Evolutionary conservation across 1,140 invertebrate species (phyloP).

Genomic region (Drosophila gunungcola): DNA sequence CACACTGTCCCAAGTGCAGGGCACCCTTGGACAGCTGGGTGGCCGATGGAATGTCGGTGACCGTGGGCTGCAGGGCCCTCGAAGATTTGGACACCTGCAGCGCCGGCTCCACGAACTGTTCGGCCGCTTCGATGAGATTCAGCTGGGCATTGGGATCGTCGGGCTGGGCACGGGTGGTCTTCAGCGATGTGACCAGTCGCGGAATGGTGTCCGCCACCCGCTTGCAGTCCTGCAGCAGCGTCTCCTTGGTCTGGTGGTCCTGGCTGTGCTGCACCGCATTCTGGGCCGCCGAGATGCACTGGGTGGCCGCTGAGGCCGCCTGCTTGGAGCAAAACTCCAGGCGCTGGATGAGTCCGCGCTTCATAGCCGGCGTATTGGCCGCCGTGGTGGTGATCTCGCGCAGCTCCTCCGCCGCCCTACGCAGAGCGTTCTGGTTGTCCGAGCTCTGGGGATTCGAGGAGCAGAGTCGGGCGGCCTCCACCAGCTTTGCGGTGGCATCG

Average conservation of each 20-base stretch:
- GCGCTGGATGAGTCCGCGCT: constrained; percentile 91
- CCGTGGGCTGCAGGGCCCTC: constrained; percentile 93
- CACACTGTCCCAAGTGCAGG: constrained; percentile 77
- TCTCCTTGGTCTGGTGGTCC: constrained; percentile 85
- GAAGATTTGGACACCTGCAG: constrained; percentile 91
- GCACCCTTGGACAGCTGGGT: constrained; percentile 86
- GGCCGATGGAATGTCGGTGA: constrained; percentile 91
- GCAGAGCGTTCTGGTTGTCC: constrained; percentile 92
- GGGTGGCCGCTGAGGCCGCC: constrained; percentile 94
- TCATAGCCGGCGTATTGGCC: constrained; percentile 90
- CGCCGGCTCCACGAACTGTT: constrained; percentile 91
- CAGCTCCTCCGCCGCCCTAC: constrained; percentile 95
- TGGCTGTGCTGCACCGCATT: constrained; percentile 88
- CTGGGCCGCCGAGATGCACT: constrained; percentile 94
- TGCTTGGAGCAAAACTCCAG: constrained; percentile 93
- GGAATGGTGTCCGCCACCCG: constrained; percentile 93
- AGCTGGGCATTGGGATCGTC: constrained; percentile 91
- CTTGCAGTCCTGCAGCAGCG: constrained; percentile 91
- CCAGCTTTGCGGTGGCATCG: constrained; percentile 97
- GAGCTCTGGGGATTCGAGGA: constrained; percentile 94
- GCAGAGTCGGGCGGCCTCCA: constrained; percentile 97
- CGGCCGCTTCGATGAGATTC: constrained; percentile 93
- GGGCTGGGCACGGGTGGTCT: constrained; percentile 89
- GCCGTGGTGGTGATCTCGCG: constrained; percentile 94
- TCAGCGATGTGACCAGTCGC: constrained; percentile 92